These are phyloP conservation scores for Rhynchotus rufescens DNA, from an alignment of 2,797 vertebrate species.

Conservation along the genomic window DNA sequence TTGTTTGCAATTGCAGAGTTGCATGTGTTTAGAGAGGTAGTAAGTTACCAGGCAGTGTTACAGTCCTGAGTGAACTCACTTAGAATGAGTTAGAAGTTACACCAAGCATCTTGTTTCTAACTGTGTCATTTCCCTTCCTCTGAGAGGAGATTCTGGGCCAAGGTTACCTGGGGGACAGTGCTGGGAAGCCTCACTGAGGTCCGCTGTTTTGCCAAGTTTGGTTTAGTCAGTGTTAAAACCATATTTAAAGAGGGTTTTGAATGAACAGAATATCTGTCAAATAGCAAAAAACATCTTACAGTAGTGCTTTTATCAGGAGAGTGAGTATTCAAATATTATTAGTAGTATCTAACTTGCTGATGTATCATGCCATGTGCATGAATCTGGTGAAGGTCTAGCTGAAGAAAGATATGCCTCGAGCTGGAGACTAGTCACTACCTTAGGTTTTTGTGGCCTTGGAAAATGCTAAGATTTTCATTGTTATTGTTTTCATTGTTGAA, in stretches of 20 bases:
- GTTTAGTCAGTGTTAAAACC: not conserved
- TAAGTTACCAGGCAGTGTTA: not conserved
- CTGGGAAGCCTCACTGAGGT: accelerated
- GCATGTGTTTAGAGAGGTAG: not conserved
- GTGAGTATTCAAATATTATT: not conserved
- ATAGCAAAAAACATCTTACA: not conserved
- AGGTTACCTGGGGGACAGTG: not conserved
- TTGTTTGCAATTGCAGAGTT: not conserved
- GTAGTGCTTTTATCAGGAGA: not conserved
- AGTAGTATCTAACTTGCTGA: not conserved
- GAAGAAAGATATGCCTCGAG: not conserved
- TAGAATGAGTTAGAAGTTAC: not conserved
- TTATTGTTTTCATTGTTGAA: too few relatives aligned
- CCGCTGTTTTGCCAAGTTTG: not conserved
- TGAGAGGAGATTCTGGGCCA: not conserved
- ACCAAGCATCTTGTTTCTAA: not conserved
- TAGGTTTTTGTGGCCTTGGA: not conserved
- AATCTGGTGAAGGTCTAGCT: not conserved
- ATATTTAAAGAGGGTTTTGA: not conserved
- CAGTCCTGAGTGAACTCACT: not conserved
- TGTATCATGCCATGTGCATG: not conserved
- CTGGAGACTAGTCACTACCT: not conserved
- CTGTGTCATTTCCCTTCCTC: not conserved
- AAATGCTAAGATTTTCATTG: not conserved
- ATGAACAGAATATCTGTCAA: not conserved